phyloP scores from a whole-genome alignment of 1,140 invertebrate species.

The Elysia chlorotica region DNA sequence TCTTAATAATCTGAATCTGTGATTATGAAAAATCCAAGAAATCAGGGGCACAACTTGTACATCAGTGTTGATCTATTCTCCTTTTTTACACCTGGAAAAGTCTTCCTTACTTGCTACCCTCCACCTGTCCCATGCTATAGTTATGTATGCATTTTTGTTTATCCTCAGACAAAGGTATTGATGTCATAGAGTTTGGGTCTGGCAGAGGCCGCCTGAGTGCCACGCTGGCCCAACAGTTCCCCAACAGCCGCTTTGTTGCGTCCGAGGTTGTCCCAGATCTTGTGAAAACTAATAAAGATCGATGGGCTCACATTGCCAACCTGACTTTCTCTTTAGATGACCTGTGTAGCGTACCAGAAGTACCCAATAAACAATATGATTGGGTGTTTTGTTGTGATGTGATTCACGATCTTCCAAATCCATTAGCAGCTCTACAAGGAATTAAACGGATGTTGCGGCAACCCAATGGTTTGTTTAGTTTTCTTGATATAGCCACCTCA shows the following conservation, averaged over 20 bases:
- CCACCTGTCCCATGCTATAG: neutral
- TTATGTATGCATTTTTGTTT: neutral
- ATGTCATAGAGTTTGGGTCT: constrained; percentile 18
- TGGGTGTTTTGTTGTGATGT: constrained; percentile 6
- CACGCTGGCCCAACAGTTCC: constrained; percentile 3
- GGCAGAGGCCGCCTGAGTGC: neutral
- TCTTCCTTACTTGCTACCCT: neutral
- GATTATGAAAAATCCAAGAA: too few species aligned
- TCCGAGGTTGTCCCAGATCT: neutral
- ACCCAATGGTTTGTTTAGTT: neutral
- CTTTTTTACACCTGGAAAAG: neutral
- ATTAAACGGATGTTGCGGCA: neutral
- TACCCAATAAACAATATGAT: constrained; percentile 10
- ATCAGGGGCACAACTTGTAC: neutral
- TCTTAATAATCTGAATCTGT: too few species aligned
- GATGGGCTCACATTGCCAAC: constrained; percentile 3
- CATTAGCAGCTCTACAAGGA: neutral
- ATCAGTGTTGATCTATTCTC: neutral
- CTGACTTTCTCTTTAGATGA: neutral
- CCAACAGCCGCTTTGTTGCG: constrained; percentile 4
- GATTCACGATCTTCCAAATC: constrained; percentile 14
- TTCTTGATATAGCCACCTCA: constrained; percentile 1
- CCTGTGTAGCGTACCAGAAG: neutral
- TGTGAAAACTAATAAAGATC: neutral
- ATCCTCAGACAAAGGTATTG: constrained; percentile 10